phyloP scores from a whole-genome alignment of 1,140 invertebrate species.

The Caenorhabditis inopinata region DNA sequence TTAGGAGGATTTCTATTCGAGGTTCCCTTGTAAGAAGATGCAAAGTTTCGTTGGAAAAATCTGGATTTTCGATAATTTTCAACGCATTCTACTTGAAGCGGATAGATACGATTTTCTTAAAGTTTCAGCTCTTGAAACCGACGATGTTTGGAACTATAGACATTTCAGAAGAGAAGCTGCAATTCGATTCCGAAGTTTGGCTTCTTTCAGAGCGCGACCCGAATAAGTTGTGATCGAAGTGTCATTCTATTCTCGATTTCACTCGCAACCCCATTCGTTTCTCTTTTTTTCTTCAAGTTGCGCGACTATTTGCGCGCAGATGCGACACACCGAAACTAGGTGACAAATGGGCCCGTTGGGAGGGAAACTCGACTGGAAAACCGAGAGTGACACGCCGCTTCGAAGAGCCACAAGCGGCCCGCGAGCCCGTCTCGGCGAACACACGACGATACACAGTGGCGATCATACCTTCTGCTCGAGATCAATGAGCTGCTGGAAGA shows the following conservation, averaged over 20 bases:
- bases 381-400: neutral
- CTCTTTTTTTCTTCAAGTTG: neutral
- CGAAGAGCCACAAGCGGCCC: neutral
- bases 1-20: no score
- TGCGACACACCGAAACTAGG: conserved; percentile 23
- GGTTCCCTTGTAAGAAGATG: no score
- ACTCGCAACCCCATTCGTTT: conserved; percentile 6
- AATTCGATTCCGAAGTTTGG: no score
- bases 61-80: no score
- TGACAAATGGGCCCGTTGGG: conserved; percentile 38
- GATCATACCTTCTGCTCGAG: conserved; percentile 48
- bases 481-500: conserved; percentile 78
- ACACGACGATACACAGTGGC: neutral
- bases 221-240: no score
- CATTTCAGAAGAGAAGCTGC: no score
- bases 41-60: no score
- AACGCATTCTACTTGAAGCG: no score
- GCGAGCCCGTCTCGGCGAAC: neutral
- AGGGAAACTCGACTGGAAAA: neutral
- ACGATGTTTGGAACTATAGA: no score
- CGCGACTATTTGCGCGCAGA: neutral
- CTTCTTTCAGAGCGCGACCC: no score
- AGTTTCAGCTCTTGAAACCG: no score
- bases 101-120: no score
- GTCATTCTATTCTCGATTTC: neutral